Evolutionary conservation across 2,797 vertebrate genomes (phyloP).

Genomic region (Valencia hispanica): DNA sequence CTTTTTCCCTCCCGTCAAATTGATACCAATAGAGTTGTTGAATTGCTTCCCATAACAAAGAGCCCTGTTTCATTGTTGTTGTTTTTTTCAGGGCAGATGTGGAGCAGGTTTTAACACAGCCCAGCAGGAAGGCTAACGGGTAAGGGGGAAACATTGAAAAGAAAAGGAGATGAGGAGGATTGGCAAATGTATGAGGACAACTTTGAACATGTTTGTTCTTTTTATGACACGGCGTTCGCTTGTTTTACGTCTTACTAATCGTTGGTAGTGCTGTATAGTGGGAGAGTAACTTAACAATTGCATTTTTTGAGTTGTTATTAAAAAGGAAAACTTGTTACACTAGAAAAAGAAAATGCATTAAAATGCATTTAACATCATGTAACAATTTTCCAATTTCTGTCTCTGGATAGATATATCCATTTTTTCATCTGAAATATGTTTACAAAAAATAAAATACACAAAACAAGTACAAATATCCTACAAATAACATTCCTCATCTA

Average conservation of each 20-base stretch:
- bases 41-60: slow-evolving; percentile 44
- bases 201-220: slow-evolving; percentile 23
- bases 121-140: slow-evolving; percentile 31
- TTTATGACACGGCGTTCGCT: background rate
- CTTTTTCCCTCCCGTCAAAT: slow-evolving; percentile 33
- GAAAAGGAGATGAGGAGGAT: background rate
- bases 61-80: slow-evolving; percentile 55
- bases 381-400: no score
- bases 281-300: background rate
- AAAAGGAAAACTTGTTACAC: background rate
- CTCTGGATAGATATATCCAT: no score
- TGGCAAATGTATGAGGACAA: background rate
- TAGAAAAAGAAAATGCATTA: background rate
- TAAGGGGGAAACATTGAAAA: background rate
- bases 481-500: no score
- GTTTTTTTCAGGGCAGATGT: slow-evolving; percentile 50
- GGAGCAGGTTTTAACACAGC: slow-evolving; percentile 58
- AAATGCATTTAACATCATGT: no score
- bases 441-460: no score
- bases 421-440: no score
- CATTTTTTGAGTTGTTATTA: background rate
- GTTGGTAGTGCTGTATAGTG: background rate
- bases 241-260: background rate
- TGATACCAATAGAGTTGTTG: slow-evolving; percentile 59
- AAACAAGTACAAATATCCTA: no score